These are phyloP conservation scores for Chiloscyllium punctatum DNA, from an alignment of 2,797 vertebrate genomes.

Conservation along the genomic window DNA sequence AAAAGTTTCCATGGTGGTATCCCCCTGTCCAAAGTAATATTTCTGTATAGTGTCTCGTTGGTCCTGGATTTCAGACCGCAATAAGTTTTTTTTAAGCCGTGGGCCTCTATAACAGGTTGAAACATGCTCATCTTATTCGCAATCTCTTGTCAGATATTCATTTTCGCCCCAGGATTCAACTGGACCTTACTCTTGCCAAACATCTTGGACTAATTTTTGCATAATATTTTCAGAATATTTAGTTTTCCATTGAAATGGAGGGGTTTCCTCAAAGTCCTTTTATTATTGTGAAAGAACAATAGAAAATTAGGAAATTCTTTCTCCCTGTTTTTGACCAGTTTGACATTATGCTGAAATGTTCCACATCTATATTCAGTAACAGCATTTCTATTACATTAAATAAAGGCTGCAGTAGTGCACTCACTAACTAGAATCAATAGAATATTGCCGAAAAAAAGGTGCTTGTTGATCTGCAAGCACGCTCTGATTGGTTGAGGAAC, in stretches of 20 bases:
- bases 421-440: neutral
- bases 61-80: neutral
- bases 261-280: neutral
- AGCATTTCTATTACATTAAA: neutral
- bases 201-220: constrained; percentile 21
- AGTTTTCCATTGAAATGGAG: neutral
- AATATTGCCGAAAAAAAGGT: neutral
- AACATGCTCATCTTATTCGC: neutral
- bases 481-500: no score
- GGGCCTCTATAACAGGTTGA: neutral
- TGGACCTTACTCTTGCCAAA: constrained; percentile 8
- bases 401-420: neutral
- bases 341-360: neutral
- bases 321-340: neutral
- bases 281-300: constrained; percentile 1
- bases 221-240: constrained; percentile 15
- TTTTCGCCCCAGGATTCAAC: neutral
- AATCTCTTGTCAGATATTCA: neutral
- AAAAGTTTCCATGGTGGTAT: neutral
- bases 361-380: neutral
- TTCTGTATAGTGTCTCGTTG: neutral
- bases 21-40: neutral
- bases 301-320: neutral
- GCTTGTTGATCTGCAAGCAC: no score
- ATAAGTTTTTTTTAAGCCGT: neutral